Conservation (phyloP, 2,113 vertebrate species). For the Thamnaconus septentrionalis region DNA sequence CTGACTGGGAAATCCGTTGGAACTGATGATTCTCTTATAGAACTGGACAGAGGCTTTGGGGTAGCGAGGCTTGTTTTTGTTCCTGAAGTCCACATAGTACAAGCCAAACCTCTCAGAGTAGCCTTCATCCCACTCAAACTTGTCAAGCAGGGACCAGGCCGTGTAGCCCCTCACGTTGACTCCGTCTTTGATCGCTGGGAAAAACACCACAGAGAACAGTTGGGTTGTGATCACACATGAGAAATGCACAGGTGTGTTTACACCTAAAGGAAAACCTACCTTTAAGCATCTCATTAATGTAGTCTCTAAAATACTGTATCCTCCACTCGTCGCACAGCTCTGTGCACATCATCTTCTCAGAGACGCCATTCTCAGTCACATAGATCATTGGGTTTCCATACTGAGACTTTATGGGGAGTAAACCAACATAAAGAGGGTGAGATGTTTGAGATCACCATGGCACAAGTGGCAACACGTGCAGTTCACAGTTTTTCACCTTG, state of each 20-base stretch:
- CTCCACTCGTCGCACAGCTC: slow-evolving; percentile 91
- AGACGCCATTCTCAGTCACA: slow-evolving; percentile 90
- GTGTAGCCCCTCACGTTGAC: slow-evolving; percentile 88
- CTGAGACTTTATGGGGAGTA: slow-evolving; percentile 79
- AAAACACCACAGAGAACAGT: slow-evolving; percentile 20
- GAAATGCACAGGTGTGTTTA: background rate
- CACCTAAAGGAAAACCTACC: slow-evolving; percentile 66
- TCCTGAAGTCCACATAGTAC: slow-evolving; percentile 86
- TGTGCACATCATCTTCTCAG: slow-evolving; percentile 81
- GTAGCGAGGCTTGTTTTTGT: slow-evolving; percentile 85
- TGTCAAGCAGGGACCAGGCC: slow-evolving; percentile 91
- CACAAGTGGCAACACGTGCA: background rate
- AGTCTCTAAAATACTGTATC: slow-evolving; percentile 87
- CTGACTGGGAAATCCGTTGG: slow-evolving; percentile 88
- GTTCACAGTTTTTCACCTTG: slow-evolving; percentile 76
- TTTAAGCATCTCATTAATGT: slow-evolving; percentile 95
- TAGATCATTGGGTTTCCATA: slow-evolving; percentile 89
- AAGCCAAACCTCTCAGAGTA: slow-evolving; percentile 89
- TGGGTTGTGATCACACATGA: background rate
- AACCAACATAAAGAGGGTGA: background rate
- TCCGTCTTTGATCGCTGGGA: slow-evolving; percentile 87
- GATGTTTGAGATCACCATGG: background rate
- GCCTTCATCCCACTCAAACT: slow-evolving; percentile 94
- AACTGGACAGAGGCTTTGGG: slow-evolving; percentile 90
- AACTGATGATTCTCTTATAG: slow-evolving; percentile 85